A percentile compares a stretch with the other conserved stretches of the same genome.
Conservation (phyloP, 1,140 invertebrate species). For the Monochamus saltuarius region DNA sequence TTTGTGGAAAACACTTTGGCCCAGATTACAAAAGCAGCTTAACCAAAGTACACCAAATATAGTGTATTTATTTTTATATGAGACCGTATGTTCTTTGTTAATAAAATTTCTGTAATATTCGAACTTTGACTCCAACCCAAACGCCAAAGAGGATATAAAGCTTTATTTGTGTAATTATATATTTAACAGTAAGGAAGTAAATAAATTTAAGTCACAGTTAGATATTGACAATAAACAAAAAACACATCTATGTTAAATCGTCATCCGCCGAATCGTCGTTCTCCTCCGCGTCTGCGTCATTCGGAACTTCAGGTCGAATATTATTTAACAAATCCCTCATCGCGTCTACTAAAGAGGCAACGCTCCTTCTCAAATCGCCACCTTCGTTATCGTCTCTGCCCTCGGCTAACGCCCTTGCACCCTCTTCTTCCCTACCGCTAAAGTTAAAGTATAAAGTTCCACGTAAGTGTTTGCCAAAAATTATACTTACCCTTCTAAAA, state of each 20-base stretch:
- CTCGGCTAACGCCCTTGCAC: conserved; percentile 40
- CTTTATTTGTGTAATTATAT: not conserved
- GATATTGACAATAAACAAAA: not conserved
- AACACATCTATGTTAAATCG: conserved; percentile 23
- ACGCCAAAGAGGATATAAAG: too few relatives aligned
- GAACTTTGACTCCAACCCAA: too few relatives aligned
- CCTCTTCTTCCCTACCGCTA: conserved; percentile 36
- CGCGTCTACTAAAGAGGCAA: conserved; percentile 67
- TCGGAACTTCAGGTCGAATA: conserved; percentile 56
- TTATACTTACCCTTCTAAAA: conserved; percentile 32
- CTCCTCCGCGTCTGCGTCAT: conserved; percentile 53
- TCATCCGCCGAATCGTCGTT: conserved; percentile 46
- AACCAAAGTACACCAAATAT: too few relatives aligned
- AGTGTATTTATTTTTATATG: too few relatives aligned
- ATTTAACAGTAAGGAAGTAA: conserved; percentile 7
- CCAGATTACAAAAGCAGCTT: too few relatives aligned
- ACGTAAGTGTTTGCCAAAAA: not conserved
- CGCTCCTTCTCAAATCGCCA: conserved; percentile 61
- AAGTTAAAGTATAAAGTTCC: not conserved
- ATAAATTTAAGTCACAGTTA: not conserved
- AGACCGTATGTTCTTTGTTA: too few relatives aligned
- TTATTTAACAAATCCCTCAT: conserved; percentile 72
- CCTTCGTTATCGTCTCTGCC: conserved; percentile 32
- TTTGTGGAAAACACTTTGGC: conserved; percentile 13
- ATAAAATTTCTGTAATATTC: too few relatives aligned